These are phyloP conservation scores for Chanos chanos DNA, from an alignment of 2,797 vertebrate species.

Conservation along the genomic window DNA sequence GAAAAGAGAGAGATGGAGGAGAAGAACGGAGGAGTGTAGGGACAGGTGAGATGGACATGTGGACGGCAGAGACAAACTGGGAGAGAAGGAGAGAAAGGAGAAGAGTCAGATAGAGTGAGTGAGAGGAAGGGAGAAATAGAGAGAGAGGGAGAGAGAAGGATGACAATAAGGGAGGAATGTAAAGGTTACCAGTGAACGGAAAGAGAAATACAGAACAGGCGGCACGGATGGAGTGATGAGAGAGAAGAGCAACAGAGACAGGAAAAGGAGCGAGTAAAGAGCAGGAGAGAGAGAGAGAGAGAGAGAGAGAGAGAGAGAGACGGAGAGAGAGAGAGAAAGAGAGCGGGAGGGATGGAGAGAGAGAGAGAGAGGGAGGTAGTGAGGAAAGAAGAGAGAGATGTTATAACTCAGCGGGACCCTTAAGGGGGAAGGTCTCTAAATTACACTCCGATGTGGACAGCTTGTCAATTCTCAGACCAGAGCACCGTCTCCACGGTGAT, in stretches of 20 bases:
- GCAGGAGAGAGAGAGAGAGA: not conserved
- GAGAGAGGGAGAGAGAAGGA: not conserved
- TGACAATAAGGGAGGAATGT: not conserved
- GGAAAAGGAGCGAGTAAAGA: too few species aligned
- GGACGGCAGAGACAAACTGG: not conserved
- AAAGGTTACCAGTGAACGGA: conserved; percentile 1
- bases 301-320: not conserved
- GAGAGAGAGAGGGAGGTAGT: conserved; percentile 5
- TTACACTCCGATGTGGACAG: conserved; percentile 71
- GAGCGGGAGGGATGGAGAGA: conserved; percentile 7
- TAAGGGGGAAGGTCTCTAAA: conserved; percentile 65
- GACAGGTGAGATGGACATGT: conserved; percentile 1
- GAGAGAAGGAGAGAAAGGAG: too few species aligned
- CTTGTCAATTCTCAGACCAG: conserved; percentile 68
- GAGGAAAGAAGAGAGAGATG: conserved; percentile 49
- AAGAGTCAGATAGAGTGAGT: too few species aligned
- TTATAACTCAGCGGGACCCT: conserved; percentile 63
- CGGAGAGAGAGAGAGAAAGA: not conserved
- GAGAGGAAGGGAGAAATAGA: not conserved
- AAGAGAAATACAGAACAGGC: conserved; percentile 15
- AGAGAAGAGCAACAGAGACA: too few species aligned
- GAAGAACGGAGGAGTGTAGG: not conserved
- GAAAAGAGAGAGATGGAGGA: not conserved
- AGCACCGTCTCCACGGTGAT: conserved; percentile 44
- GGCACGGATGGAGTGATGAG: conserved; percentile 6